Base-by-base conservation (phyloP, 2,888 invertebrate species). In the Teleogryllus oceanicus region DNA sequence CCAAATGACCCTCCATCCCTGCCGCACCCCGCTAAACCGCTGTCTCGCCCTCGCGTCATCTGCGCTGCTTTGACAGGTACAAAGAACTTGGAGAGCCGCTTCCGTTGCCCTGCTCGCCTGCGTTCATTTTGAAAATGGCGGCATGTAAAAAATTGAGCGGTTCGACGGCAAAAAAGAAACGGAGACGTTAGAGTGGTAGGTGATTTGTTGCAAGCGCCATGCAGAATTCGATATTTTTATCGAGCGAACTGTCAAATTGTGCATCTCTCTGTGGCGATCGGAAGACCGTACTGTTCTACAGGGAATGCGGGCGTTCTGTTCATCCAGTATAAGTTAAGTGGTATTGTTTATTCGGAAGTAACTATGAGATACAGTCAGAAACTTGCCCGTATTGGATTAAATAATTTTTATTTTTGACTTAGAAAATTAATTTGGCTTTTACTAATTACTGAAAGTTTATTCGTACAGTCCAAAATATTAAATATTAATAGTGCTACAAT, bases 191-290 rank as follows among this genome's bases (percentile, higher is more conserved):
- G 62, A 62, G 62, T n/a, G n/a, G 62, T 18, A 62, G 16, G 62
- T 62, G 62, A 62, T 62, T 62, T 62, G 62, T 62, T 62, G 62
- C 62, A 12, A 3, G n/a, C 62, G 62, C 1, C 4, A 13, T 62
- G 62, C 62, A 62, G 62, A 62, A 62, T 62, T 62, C 16, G 62
- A 62, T 62, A 62, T 62, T 62, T 62, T 62, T 62, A 62, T 62
- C 62, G 62, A 62, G 13, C 62, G 3, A 62, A n/a, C 62, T 62
- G 62, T 62, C 16, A 62, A n/a, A 62, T 62, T 62, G 11, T 18
- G 62, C 37, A 5, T 37, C 62, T 62, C 62, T 13, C n/a, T n/a
- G 16, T 62, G 62, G 62, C 5, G 37, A 37, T 37, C 37, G 37
- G n/a, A 62, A 62, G 62, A 62, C 11, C n/a, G 62, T 5, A 16